Percentiles rank a stretch among this genome's conserved stretches.
Conservation (phyloP, 2,888 invertebrate genomes). For the Megamerina dolium region DNA sequence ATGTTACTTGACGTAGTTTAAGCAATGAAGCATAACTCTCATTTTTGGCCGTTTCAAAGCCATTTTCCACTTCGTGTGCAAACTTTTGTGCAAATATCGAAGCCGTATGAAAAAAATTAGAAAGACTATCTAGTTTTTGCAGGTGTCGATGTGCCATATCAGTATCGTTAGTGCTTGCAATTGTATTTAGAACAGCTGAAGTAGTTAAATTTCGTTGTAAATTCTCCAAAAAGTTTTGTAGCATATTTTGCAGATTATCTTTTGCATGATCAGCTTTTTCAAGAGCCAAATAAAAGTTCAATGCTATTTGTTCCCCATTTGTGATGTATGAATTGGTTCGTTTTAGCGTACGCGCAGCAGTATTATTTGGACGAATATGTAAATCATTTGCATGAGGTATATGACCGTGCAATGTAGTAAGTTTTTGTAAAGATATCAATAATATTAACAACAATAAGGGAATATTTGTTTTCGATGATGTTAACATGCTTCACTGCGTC, state of each 20-base stretch:
- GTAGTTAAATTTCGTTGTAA: constrained; percentile 35
- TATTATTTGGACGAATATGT: too few relatives aligned
- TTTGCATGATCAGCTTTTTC: constrained; percentile 29
- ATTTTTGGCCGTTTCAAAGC: constrained; percentile 33
- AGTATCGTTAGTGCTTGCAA: constrained; percentile 10
- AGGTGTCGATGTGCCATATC: constrained; percentile 19
- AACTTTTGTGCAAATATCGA: constrained; percentile 27
- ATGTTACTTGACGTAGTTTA: constrained; percentile 35
- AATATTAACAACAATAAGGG: too few relatives aligned
- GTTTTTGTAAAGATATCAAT: too few relatives aligned
- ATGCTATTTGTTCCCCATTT: constrained; percentile 35
- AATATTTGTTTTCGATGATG: too few relatives aligned
- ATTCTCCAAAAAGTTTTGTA: constrained; percentile 34
- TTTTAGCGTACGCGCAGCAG: too few relatives aligned
- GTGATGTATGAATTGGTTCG: too few relatives aligned
- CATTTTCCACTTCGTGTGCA: constrained; percentile 24
- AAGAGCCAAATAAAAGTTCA: constrained; percentile 30
- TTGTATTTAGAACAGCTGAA: constrained; percentile 25
- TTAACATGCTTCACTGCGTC: too few relatives aligned
- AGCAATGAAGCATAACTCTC: constrained; percentile 31
- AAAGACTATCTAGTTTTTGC: constrained; percentile 26
- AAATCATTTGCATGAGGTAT: too few relatives aligned
- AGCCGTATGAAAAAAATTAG: constrained; percentile 27
- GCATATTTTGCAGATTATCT: constrained; percentile 26
- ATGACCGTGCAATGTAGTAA: too few relatives aligned